phyloP scores from a whole-genome alignment of 2,113 vertebrate species.

The Ailuropoda melanoleuca region DNA sequence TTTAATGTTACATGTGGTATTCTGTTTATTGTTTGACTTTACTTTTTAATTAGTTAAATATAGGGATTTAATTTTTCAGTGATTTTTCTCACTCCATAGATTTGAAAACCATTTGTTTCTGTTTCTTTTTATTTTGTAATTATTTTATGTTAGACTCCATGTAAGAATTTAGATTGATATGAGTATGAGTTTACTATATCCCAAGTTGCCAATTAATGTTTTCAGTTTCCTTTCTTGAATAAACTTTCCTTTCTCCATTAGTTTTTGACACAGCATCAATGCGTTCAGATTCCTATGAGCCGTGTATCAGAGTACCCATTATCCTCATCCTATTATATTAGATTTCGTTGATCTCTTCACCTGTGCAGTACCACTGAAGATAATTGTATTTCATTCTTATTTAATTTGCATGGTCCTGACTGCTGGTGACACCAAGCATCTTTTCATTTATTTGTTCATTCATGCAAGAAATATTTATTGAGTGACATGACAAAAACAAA shows the following conservation, averaged over 20 bases:
- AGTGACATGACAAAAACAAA: neutral
- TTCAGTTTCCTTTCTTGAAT: neutral
- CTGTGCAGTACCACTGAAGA: neutral
- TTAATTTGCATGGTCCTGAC: neutral
- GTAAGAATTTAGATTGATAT: neutral
- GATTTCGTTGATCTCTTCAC: neutral
- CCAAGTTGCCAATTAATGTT: neutral
- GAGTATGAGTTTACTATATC: neutral
- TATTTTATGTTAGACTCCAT: neutral
- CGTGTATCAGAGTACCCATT: neutral
- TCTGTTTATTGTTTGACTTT: neutral
- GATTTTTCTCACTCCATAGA: neutral
- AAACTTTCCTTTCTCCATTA: neutral
- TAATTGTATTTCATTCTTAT: neutral
- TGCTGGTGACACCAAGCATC: neutral
- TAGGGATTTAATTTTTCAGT: neutral
- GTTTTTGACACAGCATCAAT: neutral
- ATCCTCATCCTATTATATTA: neutral
- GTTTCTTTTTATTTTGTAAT: neutral
- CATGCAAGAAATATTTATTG: neutral
- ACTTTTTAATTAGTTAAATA: neutral
- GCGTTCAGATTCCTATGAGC: neutral
- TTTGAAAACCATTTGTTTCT: neutral
- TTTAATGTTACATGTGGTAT: neutral
- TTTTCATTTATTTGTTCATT: slow-evolving; percentile 7